A percentile compares a stretch with the other conserved stretches of the same genome.
Conservation (phyloP, 1,140 invertebrate species). For the Ericerus pela region DNA sequence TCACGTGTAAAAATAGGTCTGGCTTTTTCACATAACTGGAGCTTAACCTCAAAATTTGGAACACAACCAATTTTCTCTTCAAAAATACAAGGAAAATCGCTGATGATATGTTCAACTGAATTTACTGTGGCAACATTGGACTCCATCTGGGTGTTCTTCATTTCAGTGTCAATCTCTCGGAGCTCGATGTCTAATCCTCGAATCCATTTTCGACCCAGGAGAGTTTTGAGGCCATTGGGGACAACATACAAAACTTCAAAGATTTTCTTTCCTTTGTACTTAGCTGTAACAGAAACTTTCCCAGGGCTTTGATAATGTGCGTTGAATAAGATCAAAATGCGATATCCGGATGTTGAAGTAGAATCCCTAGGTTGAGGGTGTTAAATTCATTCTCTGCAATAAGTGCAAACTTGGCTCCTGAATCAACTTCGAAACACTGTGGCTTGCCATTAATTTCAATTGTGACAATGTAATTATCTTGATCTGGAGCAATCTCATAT, state of each 20-base stretch:
- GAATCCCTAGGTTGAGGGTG: neutral
- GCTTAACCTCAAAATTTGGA: neutral
- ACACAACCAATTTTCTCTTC: neutral
- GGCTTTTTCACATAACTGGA: neutral
- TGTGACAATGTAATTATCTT: neutral
- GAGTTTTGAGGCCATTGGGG: neutral
- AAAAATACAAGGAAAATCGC: neutral
- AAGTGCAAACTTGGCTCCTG: neutral
- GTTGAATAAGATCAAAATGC: neutral
- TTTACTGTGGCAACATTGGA: neutral
- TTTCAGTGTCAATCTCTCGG: neutral
- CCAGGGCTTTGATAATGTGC: neutral
- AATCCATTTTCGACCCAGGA: neutral
- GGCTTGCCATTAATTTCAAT: neutral
- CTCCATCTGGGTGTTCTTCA: neutral
- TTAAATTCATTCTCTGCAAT: neutral
- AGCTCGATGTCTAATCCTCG: neutral
- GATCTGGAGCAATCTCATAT: neutral
- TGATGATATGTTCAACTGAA: neutral
- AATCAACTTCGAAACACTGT: neutral
- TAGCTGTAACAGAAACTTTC: neutral
- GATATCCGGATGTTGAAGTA: neutral
- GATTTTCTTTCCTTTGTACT: neutral
- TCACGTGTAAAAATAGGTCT: constrained; percentile 28
- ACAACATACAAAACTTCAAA: neutral